Base-by-base conservation (phyloP, 1,140 invertebrate genomes). In the Lasaia peninsularis region DNA sequence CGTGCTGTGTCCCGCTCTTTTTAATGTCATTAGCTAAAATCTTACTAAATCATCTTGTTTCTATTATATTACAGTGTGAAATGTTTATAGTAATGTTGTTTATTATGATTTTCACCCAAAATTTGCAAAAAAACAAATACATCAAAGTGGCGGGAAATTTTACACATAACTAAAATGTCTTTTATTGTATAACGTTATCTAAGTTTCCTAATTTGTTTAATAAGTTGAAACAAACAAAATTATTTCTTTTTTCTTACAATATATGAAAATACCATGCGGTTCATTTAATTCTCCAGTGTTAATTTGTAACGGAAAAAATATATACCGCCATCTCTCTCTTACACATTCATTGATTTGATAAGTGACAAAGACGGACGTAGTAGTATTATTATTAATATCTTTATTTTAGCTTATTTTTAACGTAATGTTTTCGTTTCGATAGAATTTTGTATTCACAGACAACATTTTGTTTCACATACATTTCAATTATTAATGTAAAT, bases 1-100 rank as follows among this genome's bases (percentile, higher is more conserved):
- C 66, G 62, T 69, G 63, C 69, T 65, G 70, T 84, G 80, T 88
- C 86, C 83, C 84, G 88, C 86, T 88, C 85, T 88, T 88, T 88
- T 88, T 84, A 75, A 74, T 80, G 78, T 86, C 80, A 86, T 74
- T 75, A 64, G 67, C 71, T 65, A 24, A 48, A 48, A 48, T 51
- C 28, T 11, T 52, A 51, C 40, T 58, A 40, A 56, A 48, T 32
- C 32, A 31, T 18, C 34, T 51, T 40, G 49, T 54, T 28, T 49
- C 28, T 28, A 21, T n/a, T 31, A 10, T 32, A 49, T 32, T 48
- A 7, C n/a, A 52, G n/a, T 35, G 1, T n/a, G 18, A 56, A 14
- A 31, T 7, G 12, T 55, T 32, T 44, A 9, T 3, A 44, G 2
- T 55, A 54, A 44, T 40, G 44, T n/a, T 24, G 10, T 37, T n/a